Evolutionary conservation across 2,113 vertebrate species (phyloP).

Genomic region (Pollachius pollachius): DNA sequence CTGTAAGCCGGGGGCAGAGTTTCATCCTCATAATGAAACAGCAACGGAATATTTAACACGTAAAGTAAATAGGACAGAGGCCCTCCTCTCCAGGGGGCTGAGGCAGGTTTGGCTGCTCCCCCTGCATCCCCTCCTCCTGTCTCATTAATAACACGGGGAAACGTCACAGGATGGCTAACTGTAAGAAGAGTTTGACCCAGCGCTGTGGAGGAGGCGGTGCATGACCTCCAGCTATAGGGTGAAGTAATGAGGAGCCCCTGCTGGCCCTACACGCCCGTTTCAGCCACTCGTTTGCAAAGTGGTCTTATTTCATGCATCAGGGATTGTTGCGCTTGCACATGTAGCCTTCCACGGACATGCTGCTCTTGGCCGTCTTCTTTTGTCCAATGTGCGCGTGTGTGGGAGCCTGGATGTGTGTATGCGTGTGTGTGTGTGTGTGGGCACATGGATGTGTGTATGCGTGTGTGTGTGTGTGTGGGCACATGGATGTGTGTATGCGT

Average conservation of each 20-base stretch:
- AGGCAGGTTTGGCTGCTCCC: conserved; percentile 59
- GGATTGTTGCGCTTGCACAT: neutral
- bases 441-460: neutral
- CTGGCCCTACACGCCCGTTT: conserved; percentile 16
- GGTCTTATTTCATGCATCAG: conserved; percentile 1
- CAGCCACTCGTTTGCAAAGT: neutral
- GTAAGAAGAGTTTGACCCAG: conserved; percentile 50
- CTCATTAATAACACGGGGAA: conserved; percentile 66
- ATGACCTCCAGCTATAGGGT: conserved; percentile 26
- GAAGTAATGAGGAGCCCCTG: conserved; percentile 18
- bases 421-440: neutral
- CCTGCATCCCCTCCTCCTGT: conserved; percentile 44
- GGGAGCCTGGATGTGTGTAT: neutral
- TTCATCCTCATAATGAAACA: conserved; percentile 53
- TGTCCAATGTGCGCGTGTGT: neutral
- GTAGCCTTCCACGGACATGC: neutral
- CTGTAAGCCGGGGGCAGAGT: conserved; percentile 4
- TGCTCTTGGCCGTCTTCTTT: neutral
- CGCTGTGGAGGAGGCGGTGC: conserved; percentile 33
- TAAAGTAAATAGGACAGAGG: conserved; percentile 48
- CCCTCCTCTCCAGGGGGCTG: conserved; percentile 41
- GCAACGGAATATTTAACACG: conserved; percentile 50
- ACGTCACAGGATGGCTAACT: conserved; percentile 48
- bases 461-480: neutral
- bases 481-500: neutral